phyloP scores from a whole-genome alignment of 2,888 invertebrate species.

The Acronicta psi region DNA sequence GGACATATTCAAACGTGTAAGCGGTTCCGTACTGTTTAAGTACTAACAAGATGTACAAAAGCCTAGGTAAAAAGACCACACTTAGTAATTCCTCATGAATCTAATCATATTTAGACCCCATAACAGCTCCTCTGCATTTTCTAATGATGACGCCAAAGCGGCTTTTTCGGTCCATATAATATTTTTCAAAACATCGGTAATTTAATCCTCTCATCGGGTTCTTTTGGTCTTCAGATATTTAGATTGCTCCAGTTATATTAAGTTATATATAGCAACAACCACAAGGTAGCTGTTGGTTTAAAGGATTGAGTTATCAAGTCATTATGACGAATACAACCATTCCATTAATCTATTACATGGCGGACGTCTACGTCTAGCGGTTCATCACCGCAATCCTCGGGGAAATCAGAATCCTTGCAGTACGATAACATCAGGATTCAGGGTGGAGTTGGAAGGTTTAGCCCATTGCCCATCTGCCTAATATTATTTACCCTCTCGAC shows the following conservation, averaged over 20 bases:
- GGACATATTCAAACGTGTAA: no score
- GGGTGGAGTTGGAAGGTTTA: not conserved
- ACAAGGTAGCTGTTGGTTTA: not conserved
- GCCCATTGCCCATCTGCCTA: not conserved
- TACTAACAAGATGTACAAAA: no score
- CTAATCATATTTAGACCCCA: no score
- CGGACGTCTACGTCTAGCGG: not conserved
- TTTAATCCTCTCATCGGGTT: not conserved
- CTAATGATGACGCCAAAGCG: no score
- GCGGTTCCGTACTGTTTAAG: no score
- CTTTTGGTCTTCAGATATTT: not conserved
- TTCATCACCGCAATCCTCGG: slow-evolving; percentile 2
- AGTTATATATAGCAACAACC: no score
- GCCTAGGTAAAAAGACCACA: no score
- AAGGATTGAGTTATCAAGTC: not conserved
- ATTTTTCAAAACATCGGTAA: slow-evolving; percentile 9
- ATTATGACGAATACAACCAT: not conserved
- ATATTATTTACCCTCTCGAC: no score
- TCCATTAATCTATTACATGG: slow-evolving; percentile 1
- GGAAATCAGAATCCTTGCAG: slow-evolving; percentile 11
- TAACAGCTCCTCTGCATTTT: no score
- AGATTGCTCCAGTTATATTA: not conserved
- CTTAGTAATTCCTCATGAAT: no score
- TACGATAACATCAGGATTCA: slow-evolving; percentile 5
- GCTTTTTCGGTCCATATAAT: not conserved